Base-by-base conservation (phyloP, 2,797 vertebrate species). In the Pangasius sanitwongsei region DNA sequence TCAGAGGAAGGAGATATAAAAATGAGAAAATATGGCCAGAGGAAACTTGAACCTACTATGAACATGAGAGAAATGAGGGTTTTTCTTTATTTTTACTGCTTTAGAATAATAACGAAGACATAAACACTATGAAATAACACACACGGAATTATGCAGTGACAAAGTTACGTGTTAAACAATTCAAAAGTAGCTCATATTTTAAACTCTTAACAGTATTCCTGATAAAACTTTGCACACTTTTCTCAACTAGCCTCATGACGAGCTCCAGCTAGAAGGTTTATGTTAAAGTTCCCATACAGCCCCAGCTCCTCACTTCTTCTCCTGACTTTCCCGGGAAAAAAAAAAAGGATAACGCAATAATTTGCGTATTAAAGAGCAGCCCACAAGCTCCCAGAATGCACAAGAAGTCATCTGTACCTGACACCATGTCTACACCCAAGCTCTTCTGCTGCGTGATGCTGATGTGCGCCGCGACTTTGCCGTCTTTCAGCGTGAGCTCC, bases 401-500 rank as follows among this genome's bases (percentile, higher is more conserved):
- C 25, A 16, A 18, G 15, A n/a, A 94, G 94, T n/a, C 37, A 3
- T 16, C 81, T 1, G 95, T 93, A 94, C 98, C 98, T 77, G 97
- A 97, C 0, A 95, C 96, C 65, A 99, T 95, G 81, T 98, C 98
- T 0, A 97, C 97, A 0, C 95, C 93, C 81, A 95, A 96, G 94
- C 96, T 97, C 93, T 95, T 97, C 16, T 89, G 92, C 88, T 94
- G 96, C 0, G 97, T 96, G 90, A 97, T 92, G 0, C 97, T 97
- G 94, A 99, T 94, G 86, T 96, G 97, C 23, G 97, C 95, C 0
- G 93, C 91, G 50, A 98, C 95, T 94, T 97, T 99, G 90, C 98
- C 97, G 0, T 98, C 97, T 0, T 94, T 96, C 20, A 99, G 95
- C 77, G 97, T 95, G 80, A 99, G 93, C 93, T 99, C 97, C 92